These are phyloP conservation scores for Peromyscus nudipes DNA, from an alignment of 2,797 vertebrate genomes.

Conservation along the genomic window DNA sequence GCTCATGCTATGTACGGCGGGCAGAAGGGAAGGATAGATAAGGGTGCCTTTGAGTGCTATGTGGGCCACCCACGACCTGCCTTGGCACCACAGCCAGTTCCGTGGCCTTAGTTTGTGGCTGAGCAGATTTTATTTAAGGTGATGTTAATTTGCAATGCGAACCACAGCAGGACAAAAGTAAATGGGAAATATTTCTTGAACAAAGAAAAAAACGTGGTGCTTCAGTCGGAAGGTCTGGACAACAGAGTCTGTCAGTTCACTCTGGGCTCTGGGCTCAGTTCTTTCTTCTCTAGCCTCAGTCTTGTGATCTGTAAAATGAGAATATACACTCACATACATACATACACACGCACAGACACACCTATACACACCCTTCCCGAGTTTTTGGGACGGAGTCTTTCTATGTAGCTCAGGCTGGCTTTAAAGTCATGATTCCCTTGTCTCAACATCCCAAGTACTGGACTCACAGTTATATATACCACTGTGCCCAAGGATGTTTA, in stretches of 20 bases:
- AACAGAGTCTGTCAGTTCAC: background rate
- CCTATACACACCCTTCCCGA: background rate
- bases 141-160: constrained; percentile 8
- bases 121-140: constrained; percentile 7
- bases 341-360: background rate
- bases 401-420: background rate
- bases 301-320: background rate
- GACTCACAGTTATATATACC: background rate
- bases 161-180: background rate
- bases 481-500: background rate
- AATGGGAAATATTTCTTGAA: background rate
- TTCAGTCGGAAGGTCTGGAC: background rate
- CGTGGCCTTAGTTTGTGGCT: background rate
- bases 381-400: background rate
- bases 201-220: background rate
- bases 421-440: background rate
- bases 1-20: background rate
- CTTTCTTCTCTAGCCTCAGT: background rate
- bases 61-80: background rate
- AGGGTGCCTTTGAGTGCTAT: background rate
- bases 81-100: background rate
- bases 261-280: background rate
- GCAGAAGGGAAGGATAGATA: background rate
- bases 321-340: background rate
- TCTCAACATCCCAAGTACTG: background rate